phyloP scores from a whole-genome alignment of 23 tunicate genomes.

The Trididemnum nubilum region DNA sequence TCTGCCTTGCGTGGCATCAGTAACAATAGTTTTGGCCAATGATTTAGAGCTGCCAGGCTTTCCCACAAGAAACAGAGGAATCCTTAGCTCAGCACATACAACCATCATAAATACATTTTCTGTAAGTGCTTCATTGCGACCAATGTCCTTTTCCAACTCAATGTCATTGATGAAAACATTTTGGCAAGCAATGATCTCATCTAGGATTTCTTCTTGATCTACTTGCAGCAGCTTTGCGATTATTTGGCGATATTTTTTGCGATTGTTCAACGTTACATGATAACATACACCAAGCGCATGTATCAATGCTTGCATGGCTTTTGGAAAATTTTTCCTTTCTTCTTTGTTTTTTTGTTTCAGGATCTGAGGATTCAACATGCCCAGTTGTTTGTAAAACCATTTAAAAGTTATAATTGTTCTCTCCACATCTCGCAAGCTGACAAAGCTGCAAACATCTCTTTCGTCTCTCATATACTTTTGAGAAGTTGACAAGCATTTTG shows the following conservation, averaged over 20 bases:
- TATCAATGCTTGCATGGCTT: constrained; percentile 33
- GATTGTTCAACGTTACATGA: too few species aligned
- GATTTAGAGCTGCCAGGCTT: too few species aligned
- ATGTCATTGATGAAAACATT: too few species aligned
- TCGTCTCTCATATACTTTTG: too few species aligned
- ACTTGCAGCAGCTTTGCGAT: constrained; percentile 26
- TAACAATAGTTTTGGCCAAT: too few species aligned
- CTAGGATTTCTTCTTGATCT: background rate
- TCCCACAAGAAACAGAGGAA: constrained; percentile 68
- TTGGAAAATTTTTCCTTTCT: background rate
- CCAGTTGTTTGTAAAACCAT: too few species aligned
- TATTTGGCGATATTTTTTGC: constrained; percentile 28
- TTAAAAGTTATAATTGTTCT: constrained; percentile 36
- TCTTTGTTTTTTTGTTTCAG: too few species aligned
- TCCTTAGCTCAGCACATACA: constrained; percentile 63
- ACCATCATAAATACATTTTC: constrained; percentile 72
- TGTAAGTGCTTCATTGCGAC: constrained; percentile 56
- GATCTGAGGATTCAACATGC: too few species aligned
- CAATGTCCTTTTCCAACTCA: constrained; percentile 54
- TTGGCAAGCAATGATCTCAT: too few species aligned
- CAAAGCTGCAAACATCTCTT: too few species aligned
- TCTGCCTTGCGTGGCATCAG: constrained; percentile 55
- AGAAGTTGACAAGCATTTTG: too few species aligned
- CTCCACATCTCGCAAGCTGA: too few species aligned
- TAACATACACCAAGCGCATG: constrained; percentile 58